Conservation (phyloP, 2,797 vertebrate species). For the Silurus aristotelis region DNA sequence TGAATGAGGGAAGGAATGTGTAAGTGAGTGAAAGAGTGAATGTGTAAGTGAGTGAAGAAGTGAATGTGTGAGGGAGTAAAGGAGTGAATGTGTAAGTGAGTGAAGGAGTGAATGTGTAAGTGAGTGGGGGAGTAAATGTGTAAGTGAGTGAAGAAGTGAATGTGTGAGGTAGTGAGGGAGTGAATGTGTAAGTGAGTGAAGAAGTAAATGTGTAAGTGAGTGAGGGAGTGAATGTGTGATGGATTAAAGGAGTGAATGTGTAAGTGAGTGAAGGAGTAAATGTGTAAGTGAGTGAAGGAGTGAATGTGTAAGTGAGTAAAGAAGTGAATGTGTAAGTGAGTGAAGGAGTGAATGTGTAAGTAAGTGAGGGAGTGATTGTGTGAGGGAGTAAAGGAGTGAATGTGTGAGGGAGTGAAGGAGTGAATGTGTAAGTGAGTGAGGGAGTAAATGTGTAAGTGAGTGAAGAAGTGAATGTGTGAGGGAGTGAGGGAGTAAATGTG, state of each 20-base stretch:
- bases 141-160: neutral
- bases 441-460: neutral
- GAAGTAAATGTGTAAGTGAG: too few relatives aligned
- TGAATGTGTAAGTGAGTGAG: too few relatives aligned
- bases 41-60: neutral
- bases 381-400: too few relatives aligned
- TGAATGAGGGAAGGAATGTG: neutral
- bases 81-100: neutral
- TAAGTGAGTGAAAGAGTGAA: neutral
- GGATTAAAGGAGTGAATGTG: too few relatives aligned
- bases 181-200: neutral
- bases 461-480: too few relatives aligned
- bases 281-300: neutral
- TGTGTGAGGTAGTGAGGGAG: neutral
- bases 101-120: neutral
- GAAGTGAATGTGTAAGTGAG: neutral
- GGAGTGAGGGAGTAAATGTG: neutral
- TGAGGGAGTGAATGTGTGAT: too few relatives aligned
- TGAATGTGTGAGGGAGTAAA: neutral
- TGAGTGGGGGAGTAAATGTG: too few relatives aligned
- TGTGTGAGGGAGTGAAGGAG: too few relatives aligned
- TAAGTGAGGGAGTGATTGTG: too few relatives aligned
- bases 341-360: neutral
- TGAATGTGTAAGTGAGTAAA: neutral
- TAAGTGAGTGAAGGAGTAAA: neutral